Base-by-base conservation (phyloP, 2,888 invertebrate genomes). In the Oscheius sp. region DNA sequence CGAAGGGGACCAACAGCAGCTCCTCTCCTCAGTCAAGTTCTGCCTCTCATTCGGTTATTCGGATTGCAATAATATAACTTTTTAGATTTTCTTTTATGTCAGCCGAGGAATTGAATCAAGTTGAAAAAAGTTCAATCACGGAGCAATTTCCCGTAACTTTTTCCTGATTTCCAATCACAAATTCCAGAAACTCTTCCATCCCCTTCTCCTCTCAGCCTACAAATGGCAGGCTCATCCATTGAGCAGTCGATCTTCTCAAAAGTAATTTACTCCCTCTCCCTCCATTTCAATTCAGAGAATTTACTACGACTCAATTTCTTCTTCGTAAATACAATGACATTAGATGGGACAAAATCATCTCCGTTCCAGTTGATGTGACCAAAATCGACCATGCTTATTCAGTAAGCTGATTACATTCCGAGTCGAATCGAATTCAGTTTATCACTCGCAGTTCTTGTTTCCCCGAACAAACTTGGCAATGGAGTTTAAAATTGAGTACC, bases 11-110 rank as follows among this genome's bases (percentile, higher is more conserved):
- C 80, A 25, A 80, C 82, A 1, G 74, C 80, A 0, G 72, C 79
- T 2, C 79, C 81, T 0, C 69, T 84, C 3, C 67, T 85, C 25
- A 74, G 75, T 15, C 75, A 81, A 15, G 65, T 86, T 3, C 64
- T 86, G 0, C 83, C 84, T 2, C 74, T 82, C 2, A 80, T 83
- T 33, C 58, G 82, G 80, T 78, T n/a, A n/a, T n/a, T n/a, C n/a
- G n/a, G n/a, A n/a, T n/a, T 29, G 15, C 4, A 6, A 23, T 23
- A 20, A 33, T 20, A 33, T 15, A 31, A 17, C 5, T 39, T n/a
- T 68, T 48, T 37, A 82, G 93, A 78, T 96, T 96, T 88, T 93
- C 95, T 0, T 95, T 95, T 94, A 95, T 96, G 94, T 91, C 93
- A 20, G 93, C 94, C 0, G 90, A 92, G 65, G 93, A 96, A 87